These are phyloP conservation scores for Salarias fasciatus DNA, from an alignment of 2,797 vertebrate species.

Conservation along the genomic window DNA sequence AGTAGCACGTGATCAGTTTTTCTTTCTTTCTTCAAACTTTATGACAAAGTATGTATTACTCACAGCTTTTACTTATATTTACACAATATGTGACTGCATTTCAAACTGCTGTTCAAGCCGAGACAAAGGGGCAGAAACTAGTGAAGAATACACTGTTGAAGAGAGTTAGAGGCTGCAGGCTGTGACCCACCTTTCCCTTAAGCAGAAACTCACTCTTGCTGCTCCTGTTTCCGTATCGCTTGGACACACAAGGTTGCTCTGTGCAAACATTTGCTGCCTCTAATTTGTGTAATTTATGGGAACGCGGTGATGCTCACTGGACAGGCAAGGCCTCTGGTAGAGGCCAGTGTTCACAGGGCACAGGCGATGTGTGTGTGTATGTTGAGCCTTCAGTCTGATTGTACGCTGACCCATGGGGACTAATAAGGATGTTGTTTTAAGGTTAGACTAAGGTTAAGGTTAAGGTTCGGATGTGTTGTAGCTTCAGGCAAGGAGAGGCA, in stretches of 20 bases:
- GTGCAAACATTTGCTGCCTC: slow-evolving; percentile 69
- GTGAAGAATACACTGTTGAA: background rate
- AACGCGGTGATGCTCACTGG: slow-evolving; percentile 60
- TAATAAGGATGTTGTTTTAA: background rate
- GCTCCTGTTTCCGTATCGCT: slow-evolving; percentile 21
- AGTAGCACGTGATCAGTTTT: too few relatives aligned
- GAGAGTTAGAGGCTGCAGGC: background rate
- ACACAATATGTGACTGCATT: too few relatives aligned
- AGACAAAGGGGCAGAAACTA: slow-evolving; percentile 9
- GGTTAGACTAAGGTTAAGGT: too few relatives aligned
- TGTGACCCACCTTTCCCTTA: background rate
- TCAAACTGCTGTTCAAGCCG: too few relatives aligned
- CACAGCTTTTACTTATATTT: too few relatives aligned
- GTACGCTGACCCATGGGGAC: too few relatives aligned
- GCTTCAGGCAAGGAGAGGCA: too few relatives aligned
- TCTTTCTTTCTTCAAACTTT: too few relatives aligned
- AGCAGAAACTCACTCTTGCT: slow-evolving; percentile 10
- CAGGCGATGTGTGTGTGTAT: slow-evolving; percentile 46
- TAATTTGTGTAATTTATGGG: slow-evolving; percentile 61
- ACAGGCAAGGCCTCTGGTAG: slow-evolving; percentile 29
- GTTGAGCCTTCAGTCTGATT: background rate
- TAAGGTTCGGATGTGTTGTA: too few relatives aligned
- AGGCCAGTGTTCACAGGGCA: slow-evolving; percentile 76
- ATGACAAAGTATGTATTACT: too few relatives aligned
- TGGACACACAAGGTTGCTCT: slow-evolving; percentile 67